Evolutionary conservation across 2,797 vertebrate species (phyloP), one percentile per base, ranked within the genome.

Genomic region (Lacerta agilis): DNA sequence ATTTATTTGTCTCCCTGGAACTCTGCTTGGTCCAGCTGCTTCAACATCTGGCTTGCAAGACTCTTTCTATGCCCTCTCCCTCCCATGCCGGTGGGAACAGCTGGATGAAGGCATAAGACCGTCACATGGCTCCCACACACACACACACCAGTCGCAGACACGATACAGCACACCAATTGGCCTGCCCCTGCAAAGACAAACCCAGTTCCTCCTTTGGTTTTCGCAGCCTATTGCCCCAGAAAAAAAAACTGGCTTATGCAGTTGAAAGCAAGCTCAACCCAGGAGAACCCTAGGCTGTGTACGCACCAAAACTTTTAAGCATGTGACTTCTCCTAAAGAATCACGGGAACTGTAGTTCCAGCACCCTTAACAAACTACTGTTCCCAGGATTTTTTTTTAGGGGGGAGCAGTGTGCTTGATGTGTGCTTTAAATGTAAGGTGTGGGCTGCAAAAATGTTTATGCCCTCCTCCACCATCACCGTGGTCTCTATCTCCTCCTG

Each of bases 1-100:
- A 84, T 84, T 87, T 80, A 86, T 73, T 82, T 88, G 38, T 79
- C 66, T 88, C 45, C 64, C 64, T 82, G 72, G 86, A 85, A 88
- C 27, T 17, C 33, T 18, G 13, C 66, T 41, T 71, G 20, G 41
- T 73, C 36, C 86, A 88, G 89, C 79, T 73, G 86, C 41, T 79
- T 71, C 25, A 49, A 78, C 83, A 90, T 88, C 86, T 90, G 86
- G 79, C 38, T 36, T 17, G 3, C 15, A 85, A 85, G 38, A 36
- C 11, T 69, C 61, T 66, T 55, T 83, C 83, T 55, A 80, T 41
- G 18, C 25, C n/a, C 5, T 3, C 9, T 67, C 88, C 58, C 38
- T 77, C 83, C 77, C 41, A 36, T 23, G 55, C 83, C 10, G 8
- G 61, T 69, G 38, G 17, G 36, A 77, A 82, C 89, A 79, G 79